Evolutionary conservation across 2,113 vertebrate genomes (phyloP).

Genomic region (Passer domesticus): DNA sequence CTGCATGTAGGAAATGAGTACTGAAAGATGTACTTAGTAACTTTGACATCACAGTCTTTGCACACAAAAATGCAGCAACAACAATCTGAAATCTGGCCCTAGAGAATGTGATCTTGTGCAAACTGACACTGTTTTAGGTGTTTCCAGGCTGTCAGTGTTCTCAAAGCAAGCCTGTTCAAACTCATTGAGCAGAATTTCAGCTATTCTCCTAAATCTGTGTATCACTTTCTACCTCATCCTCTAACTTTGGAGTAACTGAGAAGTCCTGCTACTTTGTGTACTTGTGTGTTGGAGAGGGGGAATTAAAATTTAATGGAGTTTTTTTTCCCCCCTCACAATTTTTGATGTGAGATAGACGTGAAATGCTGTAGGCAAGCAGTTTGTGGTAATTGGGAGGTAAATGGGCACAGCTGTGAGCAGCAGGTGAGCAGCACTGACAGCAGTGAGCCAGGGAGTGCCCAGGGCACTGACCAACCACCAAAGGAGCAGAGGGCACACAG

Average conservation of each 20-base stretch:
- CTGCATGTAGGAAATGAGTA: neutral
- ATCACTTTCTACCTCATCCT: neutral
- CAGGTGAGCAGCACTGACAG: neutral
- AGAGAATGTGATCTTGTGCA: neutral
- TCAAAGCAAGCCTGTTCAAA: neutral
- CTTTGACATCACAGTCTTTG: neutral
- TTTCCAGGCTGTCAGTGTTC: neutral
- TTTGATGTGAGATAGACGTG: neutral
- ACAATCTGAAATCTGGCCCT: neutral
- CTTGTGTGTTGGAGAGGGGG: neutral
- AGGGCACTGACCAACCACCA: neutral
- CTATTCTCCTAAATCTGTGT: neutral
- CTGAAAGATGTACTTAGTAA: neutral
- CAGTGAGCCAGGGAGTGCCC: neutral
- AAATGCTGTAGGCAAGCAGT: neutral
- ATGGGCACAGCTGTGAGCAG: neutral
- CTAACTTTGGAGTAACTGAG: neutral
- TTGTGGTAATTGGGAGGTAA: neutral
- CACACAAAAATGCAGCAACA: neutral
- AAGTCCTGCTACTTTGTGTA: neutral
- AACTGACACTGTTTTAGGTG: neutral
- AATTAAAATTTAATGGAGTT: neutral
- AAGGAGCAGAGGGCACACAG: neutral
- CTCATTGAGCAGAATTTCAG: neutral
- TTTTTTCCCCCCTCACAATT: neutral